These are phyloP conservation scores for Sarcophaga carnaria DNA, from an alignment of 2,888 invertebrate genomes.

Conservation along the genomic window DNA sequence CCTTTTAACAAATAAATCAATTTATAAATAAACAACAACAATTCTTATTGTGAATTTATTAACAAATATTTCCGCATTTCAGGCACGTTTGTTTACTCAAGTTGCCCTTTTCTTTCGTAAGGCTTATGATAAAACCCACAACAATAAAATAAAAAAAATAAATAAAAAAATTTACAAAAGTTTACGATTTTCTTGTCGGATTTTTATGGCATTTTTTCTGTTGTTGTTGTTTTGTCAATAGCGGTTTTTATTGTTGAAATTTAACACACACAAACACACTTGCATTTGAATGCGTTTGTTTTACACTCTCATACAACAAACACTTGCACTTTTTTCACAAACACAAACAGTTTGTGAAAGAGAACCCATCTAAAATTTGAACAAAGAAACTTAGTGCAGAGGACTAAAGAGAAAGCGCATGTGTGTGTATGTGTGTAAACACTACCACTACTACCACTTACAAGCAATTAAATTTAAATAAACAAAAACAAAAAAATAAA, in stretches of 20 bases:
- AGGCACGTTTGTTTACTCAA: slow-evolving; percentile 41
- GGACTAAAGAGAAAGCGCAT: not conserved
- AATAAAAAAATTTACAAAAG: not conserved
- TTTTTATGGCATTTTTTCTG: not conserved
- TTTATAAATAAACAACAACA: slow-evolving; percentile 6
- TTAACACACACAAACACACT: not conserved
- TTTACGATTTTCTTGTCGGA: not conserved
- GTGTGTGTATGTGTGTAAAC: not conserved
- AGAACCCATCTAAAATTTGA: not conserved
- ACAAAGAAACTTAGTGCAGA: not conserved
- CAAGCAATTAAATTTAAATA: slow-evolving; percentile 70
- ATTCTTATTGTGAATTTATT: not conserved
- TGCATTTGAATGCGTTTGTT: too few relatives aligned
- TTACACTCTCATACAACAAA: not conserved
- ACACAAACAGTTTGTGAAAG: not conserved
- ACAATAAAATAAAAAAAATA: not conserved
- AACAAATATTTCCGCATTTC: slow-evolving; percentile 32
- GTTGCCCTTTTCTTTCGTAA: not conserved
- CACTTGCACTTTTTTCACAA: not conserved
- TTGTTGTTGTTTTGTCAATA: not conserved
- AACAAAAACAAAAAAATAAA: slow-evolving; percentile 67
- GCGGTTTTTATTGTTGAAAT: not conserved
- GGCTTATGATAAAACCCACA: not conserved
- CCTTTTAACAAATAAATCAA: not conserved
- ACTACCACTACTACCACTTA: slow-evolving; percentile 42